These are phyloP conservation scores for Drosophila prolongata DNA, from an alignment of 2,888 invertebrate genomes.

Conservation along the genomic window DNA sequence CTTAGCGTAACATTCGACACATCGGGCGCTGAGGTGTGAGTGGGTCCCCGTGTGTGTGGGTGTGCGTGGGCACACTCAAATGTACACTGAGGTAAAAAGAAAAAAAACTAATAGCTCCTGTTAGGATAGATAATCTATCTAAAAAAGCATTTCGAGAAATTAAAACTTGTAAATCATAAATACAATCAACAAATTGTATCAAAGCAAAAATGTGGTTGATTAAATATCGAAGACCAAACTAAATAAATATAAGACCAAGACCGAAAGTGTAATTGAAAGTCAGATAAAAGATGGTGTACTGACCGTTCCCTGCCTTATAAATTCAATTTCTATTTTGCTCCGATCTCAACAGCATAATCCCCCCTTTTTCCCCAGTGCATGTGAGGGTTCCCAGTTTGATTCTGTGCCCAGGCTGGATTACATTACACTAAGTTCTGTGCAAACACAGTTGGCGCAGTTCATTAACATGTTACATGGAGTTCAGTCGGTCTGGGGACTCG, in stretches of 20 bases:
- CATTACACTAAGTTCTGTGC: slow-evolving; percentile 79
- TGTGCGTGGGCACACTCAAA: slow-evolving; percentile 11
- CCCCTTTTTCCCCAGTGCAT: slow-evolving; percentile 9
- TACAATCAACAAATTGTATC: too few relatives aligned
- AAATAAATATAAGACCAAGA: too few relatives aligned
- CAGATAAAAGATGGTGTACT: too few relatives aligned
- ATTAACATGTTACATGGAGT: slow-evolving; percentile 81
- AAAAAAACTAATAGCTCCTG: too few relatives aligned
- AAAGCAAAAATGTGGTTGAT: too few relatives aligned
- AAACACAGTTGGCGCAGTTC: slow-evolving; percentile 81
- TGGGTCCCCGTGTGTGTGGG: slow-evolving; percentile 17
- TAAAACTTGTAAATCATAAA: too few relatives aligned
- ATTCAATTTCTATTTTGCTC: too few relatives aligned
- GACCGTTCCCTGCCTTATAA: too few relatives aligned
- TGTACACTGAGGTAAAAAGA: slow-evolving; percentile 17
- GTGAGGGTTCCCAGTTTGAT: slow-evolving; percentile 9
- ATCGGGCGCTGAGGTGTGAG: slow-evolving; percentile 76
- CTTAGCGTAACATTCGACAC: slow-evolving; percentile 81
- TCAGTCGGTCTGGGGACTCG: slow-evolving; percentile 64
- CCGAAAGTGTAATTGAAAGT: too few relatives aligned
- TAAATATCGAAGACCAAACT: too few relatives aligned
- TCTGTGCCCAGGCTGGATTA: slow-evolving; percentile 60
- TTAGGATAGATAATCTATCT: too few relatives aligned
- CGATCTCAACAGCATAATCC: background rate
- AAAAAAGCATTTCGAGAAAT: too few relatives aligned